Evolutionary conservation across 2,888 invertebrate genomes (phyloP), one percentile per base, ranked within the genome.

Genomic region (Agelastica alni): DNA sequence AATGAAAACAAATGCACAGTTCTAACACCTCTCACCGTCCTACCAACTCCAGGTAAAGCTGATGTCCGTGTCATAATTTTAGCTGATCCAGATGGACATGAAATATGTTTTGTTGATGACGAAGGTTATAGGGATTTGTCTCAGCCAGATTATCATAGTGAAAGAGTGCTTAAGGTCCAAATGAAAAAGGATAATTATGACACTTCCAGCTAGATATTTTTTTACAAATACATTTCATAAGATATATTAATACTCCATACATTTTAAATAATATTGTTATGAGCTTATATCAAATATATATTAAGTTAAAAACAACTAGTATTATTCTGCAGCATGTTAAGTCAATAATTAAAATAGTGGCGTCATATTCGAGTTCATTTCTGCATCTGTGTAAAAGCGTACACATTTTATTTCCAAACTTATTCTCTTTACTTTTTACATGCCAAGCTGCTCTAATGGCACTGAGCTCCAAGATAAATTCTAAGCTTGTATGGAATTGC

Each of bases 91-190:
- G 95, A 97, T 78, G 93, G 86, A 0, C 97, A 97, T 76, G 98
- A 99, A 81, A 98, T 99, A 61, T 98, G 98, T 78, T 97, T 97
- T 77, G 98, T 98, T 3, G 97, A 96, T 59, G 96, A 96, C 68
- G 96, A 96, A 79, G 95, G 89, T 28, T 99, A 96, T 79, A 79
- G 88, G 4, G 83, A 95, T 68, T 78, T 98, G 30, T 96, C 96
- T 0, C 82, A 89, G 66, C 84, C 92, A 2, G 97, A 98, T 74
- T 87, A 89, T 0, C 83, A 88, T 47, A 91, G 91, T 41, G 90
- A 94, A 63, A 79, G 82, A n/a, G 82, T 88, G 32, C 79, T 98
- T 17, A 83, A 90, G 65, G 85, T 87, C 74, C 91, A 83, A 65
- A 91, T 94, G 59, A 80, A 80, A 58, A 81, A 83, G 10, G 88